Evolutionary conservation across 2,888 invertebrate species (phyloP).

Genomic region (Parapristionchus giblindavisi): DNA sequence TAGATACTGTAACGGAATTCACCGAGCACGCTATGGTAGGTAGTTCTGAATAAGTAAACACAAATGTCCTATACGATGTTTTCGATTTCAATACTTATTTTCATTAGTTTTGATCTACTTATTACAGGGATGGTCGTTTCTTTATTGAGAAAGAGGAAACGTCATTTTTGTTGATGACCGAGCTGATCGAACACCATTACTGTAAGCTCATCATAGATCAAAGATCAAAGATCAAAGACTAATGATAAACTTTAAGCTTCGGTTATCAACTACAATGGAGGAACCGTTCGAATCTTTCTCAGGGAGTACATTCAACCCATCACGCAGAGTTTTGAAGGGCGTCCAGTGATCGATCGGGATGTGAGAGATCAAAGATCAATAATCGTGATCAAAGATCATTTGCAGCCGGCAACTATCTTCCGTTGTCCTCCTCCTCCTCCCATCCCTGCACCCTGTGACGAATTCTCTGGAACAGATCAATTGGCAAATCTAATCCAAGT

Average conservation of each 20-base stretch:
- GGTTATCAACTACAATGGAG: slow-evolving; percentile 16
- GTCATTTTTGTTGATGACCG: slow-evolving; percentile 21
- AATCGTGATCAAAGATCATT: neutral
- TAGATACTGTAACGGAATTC: no score
- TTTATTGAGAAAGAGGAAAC: slow-evolving; percentile 24
- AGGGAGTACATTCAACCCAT: neutral
- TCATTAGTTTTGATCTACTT: neutral
- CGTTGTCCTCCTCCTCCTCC: slow-evolving; percentile 23
- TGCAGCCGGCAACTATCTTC: neutral
- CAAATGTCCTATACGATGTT: no score
- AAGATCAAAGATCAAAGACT: neutral
- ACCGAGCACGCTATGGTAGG: no score
- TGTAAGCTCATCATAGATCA: neutral
- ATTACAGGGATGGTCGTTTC: slow-evolving; percentile 24
- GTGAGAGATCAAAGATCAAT: neutral
- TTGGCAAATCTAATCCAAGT: no score
- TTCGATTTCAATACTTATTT: neutral
- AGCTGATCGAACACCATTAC: slow-evolving; percentile 12
- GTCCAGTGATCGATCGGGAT: neutral
- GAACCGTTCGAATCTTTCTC: neutral
- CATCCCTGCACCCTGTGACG: neutral
- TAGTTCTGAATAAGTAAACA: neutral
- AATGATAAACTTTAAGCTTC: slow-evolving; percentile 6
- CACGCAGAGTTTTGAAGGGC: neutral
- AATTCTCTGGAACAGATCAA: slow-evolving; percentile 14